Conservation (phyloP, 2,888 invertebrate species). For the Doris montereyensis region DNA sequence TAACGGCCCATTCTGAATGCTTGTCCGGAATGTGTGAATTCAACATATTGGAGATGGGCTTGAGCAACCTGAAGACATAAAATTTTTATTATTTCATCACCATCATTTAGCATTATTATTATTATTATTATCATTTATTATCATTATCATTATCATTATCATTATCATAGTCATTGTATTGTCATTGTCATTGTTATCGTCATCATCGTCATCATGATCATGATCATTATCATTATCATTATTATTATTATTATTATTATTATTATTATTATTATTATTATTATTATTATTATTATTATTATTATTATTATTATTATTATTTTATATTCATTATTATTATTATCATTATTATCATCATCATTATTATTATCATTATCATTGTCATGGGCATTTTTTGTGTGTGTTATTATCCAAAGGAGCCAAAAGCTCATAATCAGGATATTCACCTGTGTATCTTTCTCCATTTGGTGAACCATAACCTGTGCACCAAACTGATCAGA, state of each 20-base stretch:
- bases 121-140: neutral
- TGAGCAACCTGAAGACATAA: constrained; percentile 34
- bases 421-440: neutral
- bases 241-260: constrained; percentile 14
- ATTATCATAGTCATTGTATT: neutral
- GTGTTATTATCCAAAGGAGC: too few species aligned
- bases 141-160: neutral
- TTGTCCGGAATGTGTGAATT: constrained; percentile 59
- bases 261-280: constrained; percentile 2
- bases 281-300: neutral
- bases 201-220: too few species aligned
- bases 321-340: too few species aligned
- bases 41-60: constrained; percentile 50
- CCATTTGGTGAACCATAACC: constrained; percentile 54
- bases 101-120: too few species aligned
- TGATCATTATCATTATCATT: too few species aligned
- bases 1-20: constrained; percentile 67
- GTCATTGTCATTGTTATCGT: too few species aligned
- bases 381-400: too few species aligned
- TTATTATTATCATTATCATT: too few species aligned
- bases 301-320: neutral
- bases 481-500: constrained; percentile 63
- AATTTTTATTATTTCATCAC: constrained; percentile 6
- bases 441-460: constrained; percentile 37
- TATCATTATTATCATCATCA: too few species aligned